Evolutionary conservation across 1,140 invertebrate species (phyloP).

Genomic region (Euschistus heros): DNA sequence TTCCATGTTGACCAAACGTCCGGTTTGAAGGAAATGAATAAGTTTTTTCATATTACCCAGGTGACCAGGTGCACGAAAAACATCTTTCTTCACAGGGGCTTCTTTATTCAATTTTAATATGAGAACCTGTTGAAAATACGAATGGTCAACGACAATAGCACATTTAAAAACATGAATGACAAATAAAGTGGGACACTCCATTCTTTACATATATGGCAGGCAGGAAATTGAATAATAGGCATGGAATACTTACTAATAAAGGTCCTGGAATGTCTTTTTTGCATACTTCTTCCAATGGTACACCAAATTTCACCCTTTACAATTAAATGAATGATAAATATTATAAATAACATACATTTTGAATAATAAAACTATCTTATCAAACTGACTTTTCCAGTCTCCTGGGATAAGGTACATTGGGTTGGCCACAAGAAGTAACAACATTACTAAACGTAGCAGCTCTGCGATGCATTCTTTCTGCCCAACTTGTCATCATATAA

Average conservation of each 20-base stretch:
- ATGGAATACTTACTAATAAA: conserved; percentile 54
- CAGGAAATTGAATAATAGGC: conserved; percentile 11
- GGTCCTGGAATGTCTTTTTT: conserved; percentile 88
- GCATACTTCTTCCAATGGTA: conserved; percentile 78
- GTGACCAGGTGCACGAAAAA: conserved; percentile 87
- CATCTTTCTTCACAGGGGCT: conserved; percentile 82
- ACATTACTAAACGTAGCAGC: conserved; percentile 79
- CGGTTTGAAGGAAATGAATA: conserved; percentile 88
- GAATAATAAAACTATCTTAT: neutral
- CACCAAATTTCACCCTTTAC: conserved; percentile 78
- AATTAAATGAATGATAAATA: neutral
- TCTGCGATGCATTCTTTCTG: conserved; percentile 75
- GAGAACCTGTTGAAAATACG: conserved; percentile 52
- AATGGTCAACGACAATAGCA: conserved; percentile 3
- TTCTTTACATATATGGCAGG: neutral
- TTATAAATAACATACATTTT: neutral
- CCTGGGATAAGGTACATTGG: conserved; percentile 58
- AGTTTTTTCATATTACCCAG: conserved; percentile 93
- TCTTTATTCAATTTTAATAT: conserved; percentile 92
- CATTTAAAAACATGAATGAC: conserved; percentile 5
- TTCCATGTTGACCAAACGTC: conserved; percentile 91
- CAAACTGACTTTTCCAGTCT: conserved; percentile 66
- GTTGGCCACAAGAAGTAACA: conserved; percentile 76
- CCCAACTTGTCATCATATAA: conserved; percentile 73
- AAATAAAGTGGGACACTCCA: conserved; percentile 9